Evolutionary conservation across 2,113 vertebrate genomes (phyloP), one percentile per base, ranked within the genome.

Genomic region (Bettongia penicillata): DNA sequence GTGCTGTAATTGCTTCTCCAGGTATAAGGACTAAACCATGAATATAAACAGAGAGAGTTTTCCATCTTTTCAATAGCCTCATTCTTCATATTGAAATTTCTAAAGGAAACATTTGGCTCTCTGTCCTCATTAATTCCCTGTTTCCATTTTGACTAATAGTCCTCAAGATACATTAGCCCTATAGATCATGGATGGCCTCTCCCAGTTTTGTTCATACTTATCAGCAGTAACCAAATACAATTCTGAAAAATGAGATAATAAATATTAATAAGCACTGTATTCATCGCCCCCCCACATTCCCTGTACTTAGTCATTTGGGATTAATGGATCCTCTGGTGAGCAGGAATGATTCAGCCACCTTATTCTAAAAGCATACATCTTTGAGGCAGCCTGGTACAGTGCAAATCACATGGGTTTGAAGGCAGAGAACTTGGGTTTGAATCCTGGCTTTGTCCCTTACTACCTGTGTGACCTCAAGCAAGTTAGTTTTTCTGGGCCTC

Each of bases 21-120:
- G 94, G 91, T 48, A 53, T 0, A 92, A 95, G 24, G 8, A 37
- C 89, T 51, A 7, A 53, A 95, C 51, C 95, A 48, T 94, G n/a
- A 61, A 91, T 97, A 90, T 97, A 97, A 96, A 96, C 94, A 95
- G 77, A 11, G 94, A 95, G 61, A 10, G 94, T 92, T 95, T 24
- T 96, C 97, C 84, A 50, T n/a, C 16, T 94, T 89, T 97, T 25
- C 89, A 61, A 53, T 89, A 90, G 4, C 48, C 68, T 96, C 92
- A 51, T 93, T 96, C 89, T 50, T 53, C 52, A 52, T 68, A 22
- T 3, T 89, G 1, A 52, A 68, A 84, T 94, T 89, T 93, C 19
- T 61, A 61, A 52, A 93, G 93, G 28, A 93, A 57, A 91, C 37
- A 89, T 91, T 37, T 11, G 53, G 11, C 50, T 37, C 6, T n/a